Conservation (phyloP, 53 echinoderm and acorn worm genomes). For the Echinometra lucunter region DNA sequence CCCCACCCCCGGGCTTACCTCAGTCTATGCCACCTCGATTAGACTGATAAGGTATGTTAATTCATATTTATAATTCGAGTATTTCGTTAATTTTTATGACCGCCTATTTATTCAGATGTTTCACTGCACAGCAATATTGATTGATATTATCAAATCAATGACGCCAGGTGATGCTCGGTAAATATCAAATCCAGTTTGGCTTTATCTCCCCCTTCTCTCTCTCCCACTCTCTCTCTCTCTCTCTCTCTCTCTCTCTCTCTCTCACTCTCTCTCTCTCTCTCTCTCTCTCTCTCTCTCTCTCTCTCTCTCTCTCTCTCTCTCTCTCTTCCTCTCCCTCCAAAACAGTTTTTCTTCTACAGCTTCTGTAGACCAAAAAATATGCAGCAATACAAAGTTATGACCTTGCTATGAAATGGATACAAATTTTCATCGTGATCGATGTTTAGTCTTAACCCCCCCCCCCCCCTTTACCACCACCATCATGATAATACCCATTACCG, state of each 20-base stretch:
- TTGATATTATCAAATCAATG: background rate
- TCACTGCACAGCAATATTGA: background rate
- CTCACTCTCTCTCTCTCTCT: background rate
- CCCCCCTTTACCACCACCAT: no score
- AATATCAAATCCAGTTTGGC: background rate
- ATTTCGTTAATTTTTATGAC: background rate
- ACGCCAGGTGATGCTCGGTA: background rate
- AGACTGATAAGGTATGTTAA: background rate
- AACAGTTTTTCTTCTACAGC: no score
- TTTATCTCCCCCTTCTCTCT: background rate
- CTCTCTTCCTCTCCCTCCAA: no score
- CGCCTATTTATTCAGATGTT: background rate
- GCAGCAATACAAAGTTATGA: no score
- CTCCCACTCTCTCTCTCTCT: background rate
- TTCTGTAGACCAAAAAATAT: no score
- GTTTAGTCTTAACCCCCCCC: no score
- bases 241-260: background rate
- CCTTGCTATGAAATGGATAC: no score
- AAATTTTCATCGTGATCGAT: no score
- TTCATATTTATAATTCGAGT: background rate
- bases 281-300: background rate
- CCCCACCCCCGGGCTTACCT: background rate
- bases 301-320: background rate
- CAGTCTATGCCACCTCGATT: background rate
- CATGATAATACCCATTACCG: no score